A percentile compares a stretch with the other conserved stretches of the same genome.
phyloP scores from a whole-genome alignment of 2,113 vertebrate species.

The Centropus unirufus region DNA sequence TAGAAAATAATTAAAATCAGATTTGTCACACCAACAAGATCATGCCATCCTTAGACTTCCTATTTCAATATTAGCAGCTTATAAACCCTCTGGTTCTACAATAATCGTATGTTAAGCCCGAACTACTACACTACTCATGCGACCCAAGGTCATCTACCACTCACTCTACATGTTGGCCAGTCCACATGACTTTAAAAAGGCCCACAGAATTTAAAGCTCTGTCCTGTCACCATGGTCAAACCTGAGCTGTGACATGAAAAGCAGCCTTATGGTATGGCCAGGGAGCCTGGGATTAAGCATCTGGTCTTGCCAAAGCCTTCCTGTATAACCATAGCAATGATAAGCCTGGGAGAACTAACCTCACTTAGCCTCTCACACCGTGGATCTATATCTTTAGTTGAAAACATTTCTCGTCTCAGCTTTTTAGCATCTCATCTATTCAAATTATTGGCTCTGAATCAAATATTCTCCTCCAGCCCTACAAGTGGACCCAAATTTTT shows the following conservation, averaged over 20 bases:
- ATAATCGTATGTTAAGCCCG: not conserved
- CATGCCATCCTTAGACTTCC: not conserved
- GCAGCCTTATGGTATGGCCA: not conserved
- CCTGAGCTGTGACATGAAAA: not conserved
- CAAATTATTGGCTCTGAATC: not conserved
- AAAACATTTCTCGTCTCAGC: not conserved
- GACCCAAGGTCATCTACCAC: not conserved
- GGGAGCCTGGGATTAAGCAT: not conserved
- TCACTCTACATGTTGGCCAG: not conserved
- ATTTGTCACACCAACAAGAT: not conserved
- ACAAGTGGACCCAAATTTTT: not conserved
- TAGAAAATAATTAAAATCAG: not conserved
- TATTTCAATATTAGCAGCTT: not conserved
- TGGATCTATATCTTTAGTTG: not conserved
- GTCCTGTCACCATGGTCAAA: not conserved
- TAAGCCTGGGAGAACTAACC: not conserved
- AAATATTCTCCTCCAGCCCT: not conserved
- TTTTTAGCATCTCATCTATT: not conserved
- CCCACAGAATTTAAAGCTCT: not conserved
- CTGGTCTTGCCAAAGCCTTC: not conserved
- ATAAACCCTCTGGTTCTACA: not conserved
- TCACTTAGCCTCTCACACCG: not conserved
- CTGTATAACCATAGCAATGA: rapidly evolving
- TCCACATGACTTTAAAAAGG: not conserved
- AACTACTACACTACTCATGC: not conserved